Base-by-base conservation (phyloP, 2,888 invertebrate species). In the Bursaphelenchus okinawaensis region DNA sequence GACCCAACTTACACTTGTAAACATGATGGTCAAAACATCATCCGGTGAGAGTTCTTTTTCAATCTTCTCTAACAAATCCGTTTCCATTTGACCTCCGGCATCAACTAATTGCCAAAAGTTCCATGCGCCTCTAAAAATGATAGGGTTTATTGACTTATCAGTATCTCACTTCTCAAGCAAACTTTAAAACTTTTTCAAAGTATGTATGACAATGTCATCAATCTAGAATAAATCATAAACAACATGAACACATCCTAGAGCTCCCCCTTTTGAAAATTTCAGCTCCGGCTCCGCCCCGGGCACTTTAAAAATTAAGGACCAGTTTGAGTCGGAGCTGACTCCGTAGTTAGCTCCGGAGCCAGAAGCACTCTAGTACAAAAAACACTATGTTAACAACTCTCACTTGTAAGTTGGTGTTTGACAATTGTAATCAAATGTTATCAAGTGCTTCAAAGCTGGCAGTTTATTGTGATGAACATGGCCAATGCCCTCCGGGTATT, bases 1-100 rank as follows among this genome's bases (percentile, higher is more conserved):
- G n/a, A 12, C 3, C 16, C n/a, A 1, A 59, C 20, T 20, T 19
- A 50, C 60, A 50, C 87, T 70, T 26, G 71, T 71, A 31, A 64
- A 71, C 50, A 68, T 84, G 71, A 92, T 88, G 79, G 89, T 90
- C 73, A 87, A 88, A 0, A 88, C 86, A 28, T 87, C 87, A 80
- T 89, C 88, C 51, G 27, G 9, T 16, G 12, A n/a, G 28, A 67
- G 19, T 61, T 40, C 7, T 9, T 20, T 26, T 23, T 26, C 60
- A 22, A 19, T 4, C 20, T 66, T 59, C 22, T 29, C 31, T 29
- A 66, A 68, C 19, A 20, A 9, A 2, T n/a, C 50, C 2, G 31
- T 9, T 59, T 59, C 60, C 19, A 12, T 40, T n/a, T 40, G 16
- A 12, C 40, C 40, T 40, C 40, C 40, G 6, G 40, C 40, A 12